phyloP scores from a whole-genome alignment of 2,888 invertebrate genomes.

The Barypeithes pellucidus region DNA sequence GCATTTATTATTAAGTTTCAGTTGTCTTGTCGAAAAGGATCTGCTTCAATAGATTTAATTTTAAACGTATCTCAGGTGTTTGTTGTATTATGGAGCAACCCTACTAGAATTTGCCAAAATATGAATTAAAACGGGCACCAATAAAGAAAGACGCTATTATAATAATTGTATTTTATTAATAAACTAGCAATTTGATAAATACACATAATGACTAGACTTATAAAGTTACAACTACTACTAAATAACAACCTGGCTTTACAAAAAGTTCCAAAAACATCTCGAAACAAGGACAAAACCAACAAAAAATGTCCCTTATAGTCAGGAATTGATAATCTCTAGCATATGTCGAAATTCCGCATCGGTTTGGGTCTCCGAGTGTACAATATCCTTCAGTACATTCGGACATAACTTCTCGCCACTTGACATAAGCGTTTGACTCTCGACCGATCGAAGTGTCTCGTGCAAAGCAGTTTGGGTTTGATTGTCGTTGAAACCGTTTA shows the following conservation, averaged over 20 bases:
- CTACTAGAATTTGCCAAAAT: no score
- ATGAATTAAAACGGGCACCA: no score
- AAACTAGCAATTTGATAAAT: not conserved
- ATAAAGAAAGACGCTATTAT: not conserved
- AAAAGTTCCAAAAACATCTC: not conserved
- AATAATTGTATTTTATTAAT: not conserved
- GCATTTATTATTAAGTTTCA: no score
- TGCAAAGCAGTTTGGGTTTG: slow-evolving; percentile 76
- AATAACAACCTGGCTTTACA: not conserved
- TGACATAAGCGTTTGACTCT: slow-evolving; percentile 74
- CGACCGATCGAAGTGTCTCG: slow-evolving; percentile 74
- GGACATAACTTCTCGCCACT: slow-evolving; percentile 59
- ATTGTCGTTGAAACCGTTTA: slow-evolving; percentile 74
- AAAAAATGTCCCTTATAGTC: slow-evolving; percentile 64
- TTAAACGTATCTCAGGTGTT: no score
- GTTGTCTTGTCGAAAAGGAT: no score
- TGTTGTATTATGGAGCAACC: no score
- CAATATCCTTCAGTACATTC: slow-evolving; percentile 64
- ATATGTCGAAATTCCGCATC: slow-evolving; percentile 69
- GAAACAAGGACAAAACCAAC: slow-evolving; percentile 18
- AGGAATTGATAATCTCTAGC: slow-evolving; percentile 69
- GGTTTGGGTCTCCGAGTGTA: slow-evolving; percentile 74
- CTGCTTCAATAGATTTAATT: no score
- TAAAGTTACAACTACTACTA: not conserved
- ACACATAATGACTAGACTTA: not conserved